A percentile compares a stretch with the other conserved stretches of the same genome.
phyloP scores from a whole-genome alignment of 2,888 invertebrate species.

The Agrochola circellaris region DNA sequence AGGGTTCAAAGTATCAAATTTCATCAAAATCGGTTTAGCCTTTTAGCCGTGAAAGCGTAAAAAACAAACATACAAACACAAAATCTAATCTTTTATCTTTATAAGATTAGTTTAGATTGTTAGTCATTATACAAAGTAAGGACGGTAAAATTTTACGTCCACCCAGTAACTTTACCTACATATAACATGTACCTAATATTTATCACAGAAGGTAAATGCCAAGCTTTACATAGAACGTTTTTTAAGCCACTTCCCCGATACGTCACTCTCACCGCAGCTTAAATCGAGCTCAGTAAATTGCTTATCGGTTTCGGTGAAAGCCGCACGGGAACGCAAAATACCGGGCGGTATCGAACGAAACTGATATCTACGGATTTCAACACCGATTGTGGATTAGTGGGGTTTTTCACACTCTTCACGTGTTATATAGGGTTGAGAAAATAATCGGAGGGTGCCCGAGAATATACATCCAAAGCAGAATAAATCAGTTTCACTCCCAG shows the following conservation, averaged over 20 bases:
- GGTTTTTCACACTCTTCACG: background rate
- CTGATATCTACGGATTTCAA: slow-evolving; percentile 12
- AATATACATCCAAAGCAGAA: background rate
- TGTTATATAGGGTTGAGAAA: background rate
- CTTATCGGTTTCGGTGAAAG: slow-evolving; percentile 36
- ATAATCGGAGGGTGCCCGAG: background rate
- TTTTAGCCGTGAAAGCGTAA: too few relatives aligned
- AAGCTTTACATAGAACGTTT: slow-evolving; percentile 13
- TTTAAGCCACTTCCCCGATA: slow-evolving; percentile 14
- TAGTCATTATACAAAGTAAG: background rate
- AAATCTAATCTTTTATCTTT: too few relatives aligned
- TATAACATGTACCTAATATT: background rate
- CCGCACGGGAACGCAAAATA: slow-evolving; percentile 21
- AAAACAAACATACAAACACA: too few relatives aligned
- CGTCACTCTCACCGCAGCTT: slow-evolving; percentile 35
- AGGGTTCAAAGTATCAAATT: too few relatives aligned
- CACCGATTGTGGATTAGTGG: background rate
- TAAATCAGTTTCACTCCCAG: background rate
- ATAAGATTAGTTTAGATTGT: background rate
- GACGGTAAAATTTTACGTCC: background rate
- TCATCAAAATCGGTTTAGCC: too few relatives aligned
- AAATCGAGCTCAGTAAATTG: slow-evolving; percentile 41
- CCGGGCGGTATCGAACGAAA: background rate
- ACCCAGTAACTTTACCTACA: background rate
- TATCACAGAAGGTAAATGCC: slow-evolving; percentile 10